Percentiles rank a stretch among this genome's conserved stretches.
Evolutionary conservation across 2,888 invertebrate genomes (phyloP).

Genomic region (Horisme vitalbata): DNA sequence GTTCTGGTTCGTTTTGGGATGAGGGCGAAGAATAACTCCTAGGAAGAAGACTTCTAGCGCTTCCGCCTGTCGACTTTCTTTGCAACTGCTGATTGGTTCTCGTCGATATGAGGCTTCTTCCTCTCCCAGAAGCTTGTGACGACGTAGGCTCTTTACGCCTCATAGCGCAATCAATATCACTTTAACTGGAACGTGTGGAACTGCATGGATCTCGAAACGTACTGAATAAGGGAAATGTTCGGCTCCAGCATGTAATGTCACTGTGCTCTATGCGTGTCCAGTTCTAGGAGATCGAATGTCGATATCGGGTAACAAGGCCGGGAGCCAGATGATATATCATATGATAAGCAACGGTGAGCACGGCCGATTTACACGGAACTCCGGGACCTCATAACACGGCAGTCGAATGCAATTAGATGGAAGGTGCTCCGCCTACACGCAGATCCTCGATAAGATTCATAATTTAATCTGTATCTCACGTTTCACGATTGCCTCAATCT

Average conservation of each 20-base stretch:
- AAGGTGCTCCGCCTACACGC: conserved; percentile 44
- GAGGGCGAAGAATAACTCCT: conserved; percentile 73
- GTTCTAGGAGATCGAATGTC: conserved; percentile 63
- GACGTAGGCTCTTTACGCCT: conserved; percentile 62
- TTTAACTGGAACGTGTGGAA: conserved; percentile 51
- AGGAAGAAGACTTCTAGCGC: conserved; percentile 58
- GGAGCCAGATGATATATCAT: conserved; percentile 72
- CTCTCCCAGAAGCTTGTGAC: conserved; percentile 49
- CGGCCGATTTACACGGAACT: conserved; percentile 54
- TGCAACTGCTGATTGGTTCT: conserved; percentile 68
- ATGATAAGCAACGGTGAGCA: conserved; percentile 73
- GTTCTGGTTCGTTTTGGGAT: conserved; percentile 53
- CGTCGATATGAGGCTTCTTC: conserved; percentile 66
- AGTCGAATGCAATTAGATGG: conserved; percentile 45
- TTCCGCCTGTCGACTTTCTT: conserved; percentile 53
- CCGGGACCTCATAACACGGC: conserved; percentile 39
- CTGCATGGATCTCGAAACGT: conserved; percentile 46
- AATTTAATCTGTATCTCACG: conserved; percentile 47
- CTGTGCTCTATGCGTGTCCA: conserved; percentile 65
- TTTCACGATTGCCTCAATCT: conserved; percentile 30
- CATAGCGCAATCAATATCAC: conserved; percentile 47
- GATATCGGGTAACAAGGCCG: conserved; percentile 73
- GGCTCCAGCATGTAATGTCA: conserved; percentile 58
- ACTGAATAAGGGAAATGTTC: conserved; percentile 55
- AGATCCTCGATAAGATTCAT: conserved; percentile 51